Evolutionary conservation across 2,113 vertebrate genomes (phyloP).

Genomic region (Coryphaenoides rupestris): DNA sequence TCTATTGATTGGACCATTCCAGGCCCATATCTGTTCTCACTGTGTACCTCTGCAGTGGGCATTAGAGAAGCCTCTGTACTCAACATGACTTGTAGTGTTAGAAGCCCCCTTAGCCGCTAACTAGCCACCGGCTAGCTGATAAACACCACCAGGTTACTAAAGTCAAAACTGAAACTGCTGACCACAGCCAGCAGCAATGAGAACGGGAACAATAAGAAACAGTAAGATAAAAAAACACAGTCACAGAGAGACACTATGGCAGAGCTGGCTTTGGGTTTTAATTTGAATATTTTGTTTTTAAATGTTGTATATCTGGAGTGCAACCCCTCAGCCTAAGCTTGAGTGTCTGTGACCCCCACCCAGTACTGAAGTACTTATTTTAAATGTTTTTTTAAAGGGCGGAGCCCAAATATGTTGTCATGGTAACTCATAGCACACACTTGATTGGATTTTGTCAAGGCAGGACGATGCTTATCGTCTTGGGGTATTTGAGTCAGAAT

Average conservation of each 20-base stretch:
- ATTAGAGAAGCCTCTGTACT: background rate
- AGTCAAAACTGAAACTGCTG: no score
- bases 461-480: conserved; percentile 48
- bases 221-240: no score
- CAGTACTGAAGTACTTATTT: conserved; percentile 10
- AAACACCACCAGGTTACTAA: no score
- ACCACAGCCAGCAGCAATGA: background rate
- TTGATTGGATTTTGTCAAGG: no score
- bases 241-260: background rate
- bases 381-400: conserved; percentile 59
- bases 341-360: conserved; percentile 2
- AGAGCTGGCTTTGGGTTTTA: conserved; percentile 33
- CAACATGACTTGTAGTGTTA: background rate
- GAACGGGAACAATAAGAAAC: background rate
- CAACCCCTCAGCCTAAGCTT: conserved; percentile 35
- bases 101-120: conserved; percentile 9
- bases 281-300: conserved; percentile 70
- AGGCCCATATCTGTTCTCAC: background rate
- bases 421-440: conserved; percentile 6
- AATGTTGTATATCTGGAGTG: conserved; percentile 68
- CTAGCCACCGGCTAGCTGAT: no score
- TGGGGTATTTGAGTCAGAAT: conserved; percentile 65
- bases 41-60: background rate
- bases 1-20: background rate
- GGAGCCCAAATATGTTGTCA: conserved; percentile 70